Percentiles rank a stretch among this genome's conserved stretches.
Conservation (phyloP, 53 echinoderm and acorn worm genomes). For the Stichopus horrens region DNA sequence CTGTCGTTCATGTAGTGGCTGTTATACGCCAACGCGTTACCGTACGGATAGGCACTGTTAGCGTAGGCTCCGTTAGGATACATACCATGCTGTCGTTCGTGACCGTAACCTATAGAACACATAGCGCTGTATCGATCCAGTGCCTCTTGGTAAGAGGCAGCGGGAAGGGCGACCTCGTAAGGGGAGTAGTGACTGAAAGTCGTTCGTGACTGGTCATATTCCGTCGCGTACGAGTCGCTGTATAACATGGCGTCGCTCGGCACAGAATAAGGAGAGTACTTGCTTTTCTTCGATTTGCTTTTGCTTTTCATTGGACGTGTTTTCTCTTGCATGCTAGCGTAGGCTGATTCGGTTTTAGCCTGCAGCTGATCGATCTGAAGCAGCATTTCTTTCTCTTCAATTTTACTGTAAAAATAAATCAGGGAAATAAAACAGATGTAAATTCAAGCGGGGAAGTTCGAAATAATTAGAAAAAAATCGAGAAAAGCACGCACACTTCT, state of each 20-base stretch:
- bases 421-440: neutral
- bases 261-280: constrained; percentile 82
- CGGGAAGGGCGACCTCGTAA: constrained; percentile 89
- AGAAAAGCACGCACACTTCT: constrained; percentile 1
- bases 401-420: constrained; percentile 68
- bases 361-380: constrained; percentile 89
- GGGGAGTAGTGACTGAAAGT: constrained; percentile 75
- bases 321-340: constrained; percentile 78
- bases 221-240: constrained; percentile 62
- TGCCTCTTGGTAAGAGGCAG: constrained; percentile 83
- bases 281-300: constrained; percentile 76
- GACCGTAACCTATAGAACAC: constrained; percentile 85
- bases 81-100: constrained; percentile 86
- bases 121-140: constrained; percentile 92
- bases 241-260: constrained; percentile 79
- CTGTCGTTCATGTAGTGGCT: constrained; percentile 90
- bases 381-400: constrained; percentile 89
- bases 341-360: constrained; percentile 94
- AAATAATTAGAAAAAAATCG: neutral
- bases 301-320: constrained; percentile 74
- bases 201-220: constrained; percentile 74
- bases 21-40: constrained; percentile 83
- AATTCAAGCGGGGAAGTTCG: neutral
- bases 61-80: constrained; percentile 90
- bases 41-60: constrained; percentile 74